phyloP scores from a whole-genome alignment of 2,888 invertebrate species.

The Priocnemis perturbator region DNA sequence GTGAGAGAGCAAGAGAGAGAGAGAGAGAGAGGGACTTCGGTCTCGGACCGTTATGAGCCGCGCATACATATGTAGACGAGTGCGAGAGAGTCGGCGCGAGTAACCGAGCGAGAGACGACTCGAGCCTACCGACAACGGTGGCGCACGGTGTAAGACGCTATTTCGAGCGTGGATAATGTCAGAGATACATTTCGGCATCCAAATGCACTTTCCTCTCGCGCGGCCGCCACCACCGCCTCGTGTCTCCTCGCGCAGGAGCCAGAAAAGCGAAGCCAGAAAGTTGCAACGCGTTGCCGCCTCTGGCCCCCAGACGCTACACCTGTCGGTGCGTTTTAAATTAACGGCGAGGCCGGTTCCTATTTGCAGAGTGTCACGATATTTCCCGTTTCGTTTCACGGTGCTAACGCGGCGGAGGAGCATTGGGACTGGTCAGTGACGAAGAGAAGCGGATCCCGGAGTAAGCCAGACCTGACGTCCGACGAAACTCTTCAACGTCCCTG shows the following conservation, averaged over 20 bases:
- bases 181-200: conserved; percentile 34
- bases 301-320: conserved; percentile 39
- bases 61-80: conserved; percentile 7
- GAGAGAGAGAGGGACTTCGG: not conserved
- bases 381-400: conserved; percentile 50
- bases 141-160: conserved; percentile 21
- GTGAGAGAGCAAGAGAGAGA: conserved; percentile 1
- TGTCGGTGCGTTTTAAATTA: conserved; percentile 42
- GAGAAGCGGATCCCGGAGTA: not conserved
- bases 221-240: not conserved
- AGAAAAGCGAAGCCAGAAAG: not conserved
- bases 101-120: not conserved
- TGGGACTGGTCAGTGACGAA: conserved; percentile 62
- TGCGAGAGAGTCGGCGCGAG: too few species aligned
- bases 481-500: not conserved
- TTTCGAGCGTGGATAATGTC: conserved; percentile 36
- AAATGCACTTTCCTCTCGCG: conserved; percentile 30
- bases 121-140: conserved; percentile 2
- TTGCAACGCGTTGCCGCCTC: not conserved
- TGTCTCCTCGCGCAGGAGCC: not conserved
- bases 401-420: conserved; percentile 41
- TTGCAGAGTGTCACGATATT: conserved; percentile 51
- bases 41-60: conserved; percentile 37
- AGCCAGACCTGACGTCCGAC: not conserved
- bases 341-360: conserved; percentile 51